phyloP scores from a whole-genome alignment of 2,888 invertebrate genomes.

The Drepanosiphum platanoidis region DNA sequence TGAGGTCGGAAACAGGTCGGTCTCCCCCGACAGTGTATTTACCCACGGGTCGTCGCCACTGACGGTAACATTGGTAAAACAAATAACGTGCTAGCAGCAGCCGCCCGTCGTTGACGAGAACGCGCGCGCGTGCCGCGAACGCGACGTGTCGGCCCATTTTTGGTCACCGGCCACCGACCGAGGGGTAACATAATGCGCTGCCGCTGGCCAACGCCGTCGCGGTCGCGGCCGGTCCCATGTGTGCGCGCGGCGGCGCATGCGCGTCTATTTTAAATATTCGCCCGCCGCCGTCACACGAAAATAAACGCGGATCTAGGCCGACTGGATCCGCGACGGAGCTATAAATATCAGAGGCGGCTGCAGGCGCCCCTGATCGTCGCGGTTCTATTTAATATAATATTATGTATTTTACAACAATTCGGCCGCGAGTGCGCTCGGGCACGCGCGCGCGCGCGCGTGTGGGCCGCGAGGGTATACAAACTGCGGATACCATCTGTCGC shows the following conservation, averaged over 20 bases:
- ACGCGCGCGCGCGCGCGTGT: not conserved
- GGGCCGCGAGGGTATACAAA: not conserved
- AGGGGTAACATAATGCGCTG: constrained; percentile 60
- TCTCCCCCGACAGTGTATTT: no score
- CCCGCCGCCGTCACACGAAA: constrained; percentile 21
- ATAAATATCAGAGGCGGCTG: constrained; percentile 58
- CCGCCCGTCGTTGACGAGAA: not conserved
- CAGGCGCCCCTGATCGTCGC: constrained; percentile 33
- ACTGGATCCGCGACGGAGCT: constrained; percentile 46
- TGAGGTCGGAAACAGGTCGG: no score
- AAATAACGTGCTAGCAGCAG: no score
- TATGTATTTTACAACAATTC: not conserved
- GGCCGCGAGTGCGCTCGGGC: not conserved
- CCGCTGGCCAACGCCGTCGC: not conserved
- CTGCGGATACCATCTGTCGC: constrained; percentile 42
- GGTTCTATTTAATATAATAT: no score
- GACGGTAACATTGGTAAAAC: not conserved
- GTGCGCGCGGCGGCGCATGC: constrained; percentile 38
- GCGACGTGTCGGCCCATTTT: constrained; percentile 59
- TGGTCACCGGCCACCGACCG: constrained; percentile 52
- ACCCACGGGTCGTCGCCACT: not conserved
- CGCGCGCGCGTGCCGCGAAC: not conserved
- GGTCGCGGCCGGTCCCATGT: constrained; percentile 4
- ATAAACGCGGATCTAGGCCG: constrained; percentile 62
- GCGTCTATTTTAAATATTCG: constrained; percentile 59